Conservation (phyloP, 92 coral and sea anemone genomes). For the Bergia puertoricense region DNA sequence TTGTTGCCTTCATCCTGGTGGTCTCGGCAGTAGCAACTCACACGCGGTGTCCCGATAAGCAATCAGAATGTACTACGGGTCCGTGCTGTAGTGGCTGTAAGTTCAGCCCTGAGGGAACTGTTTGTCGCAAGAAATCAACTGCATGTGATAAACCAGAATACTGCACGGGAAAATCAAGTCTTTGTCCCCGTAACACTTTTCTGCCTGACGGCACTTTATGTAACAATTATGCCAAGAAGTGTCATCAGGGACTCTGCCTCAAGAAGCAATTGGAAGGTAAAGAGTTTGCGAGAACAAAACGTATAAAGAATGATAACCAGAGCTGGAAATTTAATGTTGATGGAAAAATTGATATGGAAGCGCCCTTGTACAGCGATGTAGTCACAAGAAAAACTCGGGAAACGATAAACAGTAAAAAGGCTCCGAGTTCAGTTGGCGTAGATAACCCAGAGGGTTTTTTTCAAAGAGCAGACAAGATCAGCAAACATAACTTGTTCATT, state of each 20-base stretch:
- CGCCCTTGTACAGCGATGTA: not conserved
- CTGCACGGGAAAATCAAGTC: conserved; percentile 49
- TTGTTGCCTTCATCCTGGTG: not conserved
- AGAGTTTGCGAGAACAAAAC: not conserved
- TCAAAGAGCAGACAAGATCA: not conserved
- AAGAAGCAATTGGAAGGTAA: not conserved
- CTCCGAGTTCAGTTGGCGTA: too few relatives aligned
- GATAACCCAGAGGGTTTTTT: not conserved
- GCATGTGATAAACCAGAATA: conserved; percentile 49
- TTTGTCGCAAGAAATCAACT: conserved; percentile 43
- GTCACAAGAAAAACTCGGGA: not conserved
- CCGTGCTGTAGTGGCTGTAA: conserved; percentile 42
- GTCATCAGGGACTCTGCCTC: conserved; percentile 46
- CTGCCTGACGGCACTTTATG: conserved; percentile 41
- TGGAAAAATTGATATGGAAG: not conserved
- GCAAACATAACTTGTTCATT: not conserved
- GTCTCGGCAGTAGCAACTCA: not conserved
- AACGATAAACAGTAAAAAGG: too few relatives aligned
- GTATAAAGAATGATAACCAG: not conserved
- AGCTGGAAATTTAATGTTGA: not conserved
- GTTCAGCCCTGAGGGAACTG: conserved; percentile 29
- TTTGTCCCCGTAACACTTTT: conserved; percentile 35
- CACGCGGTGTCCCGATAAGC: not conserved
- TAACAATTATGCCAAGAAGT: not conserved
- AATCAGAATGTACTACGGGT: conserved; percentile 38